phyloP scores from a whole-genome alignment of 2,113 vertebrate species.

The Rhinoderma darwinii region DNA sequence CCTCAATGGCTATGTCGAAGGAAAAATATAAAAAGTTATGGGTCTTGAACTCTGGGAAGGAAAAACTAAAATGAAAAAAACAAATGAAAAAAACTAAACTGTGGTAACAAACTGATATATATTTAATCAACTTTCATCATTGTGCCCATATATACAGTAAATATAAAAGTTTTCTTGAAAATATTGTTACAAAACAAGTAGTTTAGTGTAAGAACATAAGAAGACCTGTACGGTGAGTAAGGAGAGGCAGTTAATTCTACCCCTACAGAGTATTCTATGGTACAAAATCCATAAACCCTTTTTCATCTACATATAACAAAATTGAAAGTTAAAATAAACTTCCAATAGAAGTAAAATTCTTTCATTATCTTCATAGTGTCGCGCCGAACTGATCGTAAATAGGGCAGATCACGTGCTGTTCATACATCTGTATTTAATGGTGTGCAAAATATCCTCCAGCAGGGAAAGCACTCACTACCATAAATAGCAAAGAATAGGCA shows the following conservation, averaged over 20 bases:
- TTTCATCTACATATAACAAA: neutral
- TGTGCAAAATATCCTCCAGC: constrained; percentile 41
- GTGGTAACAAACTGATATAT: no score
- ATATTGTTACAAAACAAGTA: no score
- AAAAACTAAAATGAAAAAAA: no score
- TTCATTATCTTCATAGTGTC: neutral
- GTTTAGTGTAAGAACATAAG: no score
- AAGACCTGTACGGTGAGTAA: neutral
- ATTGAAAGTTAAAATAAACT: neutral
- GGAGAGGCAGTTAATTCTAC: neutral
- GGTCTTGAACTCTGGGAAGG: no score
- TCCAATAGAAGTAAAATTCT: neutral
- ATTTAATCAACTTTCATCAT: no score
- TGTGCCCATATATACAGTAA: no score
- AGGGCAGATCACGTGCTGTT: constrained; percentile 36
- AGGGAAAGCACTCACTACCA: constrained; percentile 42
- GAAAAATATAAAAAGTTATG: no score
- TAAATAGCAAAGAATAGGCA: constrained; percentile 37
- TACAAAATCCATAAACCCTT: neutral
- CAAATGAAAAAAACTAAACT: no score
- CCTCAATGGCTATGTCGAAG: no score
- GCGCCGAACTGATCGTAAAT: constrained; percentile 27
- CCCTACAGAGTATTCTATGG: neutral
- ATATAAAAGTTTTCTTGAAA: no score
- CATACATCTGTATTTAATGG: constrained; percentile 43